Conservation (phyloP, 2,888 invertebrate species). For the Ectemnius cavifrons region DNA sequence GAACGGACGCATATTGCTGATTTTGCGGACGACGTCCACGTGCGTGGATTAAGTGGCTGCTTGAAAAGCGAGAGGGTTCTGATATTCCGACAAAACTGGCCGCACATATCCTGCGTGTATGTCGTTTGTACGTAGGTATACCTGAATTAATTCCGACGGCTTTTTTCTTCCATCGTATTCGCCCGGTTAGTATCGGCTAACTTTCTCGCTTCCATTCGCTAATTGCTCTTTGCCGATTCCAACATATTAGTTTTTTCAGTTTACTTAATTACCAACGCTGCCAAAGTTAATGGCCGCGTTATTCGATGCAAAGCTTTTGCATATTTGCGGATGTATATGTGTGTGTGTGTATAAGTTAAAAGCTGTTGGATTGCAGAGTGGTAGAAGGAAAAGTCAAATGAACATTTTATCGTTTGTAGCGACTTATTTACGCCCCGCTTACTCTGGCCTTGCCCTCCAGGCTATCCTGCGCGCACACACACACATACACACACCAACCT, state of each 20-base stretch:
- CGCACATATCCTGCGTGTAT: background rate
- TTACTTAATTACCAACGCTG: no score
- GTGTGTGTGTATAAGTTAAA: no score
- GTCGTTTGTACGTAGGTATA: background rate
- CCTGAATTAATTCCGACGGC: no score
- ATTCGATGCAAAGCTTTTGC: background rate
- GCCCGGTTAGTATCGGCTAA: background rate
- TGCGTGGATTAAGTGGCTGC: conserved; percentile 18
- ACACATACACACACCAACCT: background rate
- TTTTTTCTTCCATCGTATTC: background rate
- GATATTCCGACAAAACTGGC: background rate
- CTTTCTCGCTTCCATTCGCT: background rate
- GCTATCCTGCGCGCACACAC: background rate
- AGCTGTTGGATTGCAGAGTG: no score
- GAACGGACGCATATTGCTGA: conserved; percentile 31
- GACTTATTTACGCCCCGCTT: background rate
- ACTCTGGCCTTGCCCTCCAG: background rate
- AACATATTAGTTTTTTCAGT: no score
- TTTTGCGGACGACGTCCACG: conserved; percentile 18
- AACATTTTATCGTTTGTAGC: no score
- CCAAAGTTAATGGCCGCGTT: no score
- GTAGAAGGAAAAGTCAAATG: no score
- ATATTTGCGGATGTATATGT: no score
- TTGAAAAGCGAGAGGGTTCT: conserved; percentile 1
- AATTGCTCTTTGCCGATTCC: no score